phyloP scores from a whole-genome alignment of 2,888 invertebrate genomes.

The Perizoma flavofasciatum region DNA sequence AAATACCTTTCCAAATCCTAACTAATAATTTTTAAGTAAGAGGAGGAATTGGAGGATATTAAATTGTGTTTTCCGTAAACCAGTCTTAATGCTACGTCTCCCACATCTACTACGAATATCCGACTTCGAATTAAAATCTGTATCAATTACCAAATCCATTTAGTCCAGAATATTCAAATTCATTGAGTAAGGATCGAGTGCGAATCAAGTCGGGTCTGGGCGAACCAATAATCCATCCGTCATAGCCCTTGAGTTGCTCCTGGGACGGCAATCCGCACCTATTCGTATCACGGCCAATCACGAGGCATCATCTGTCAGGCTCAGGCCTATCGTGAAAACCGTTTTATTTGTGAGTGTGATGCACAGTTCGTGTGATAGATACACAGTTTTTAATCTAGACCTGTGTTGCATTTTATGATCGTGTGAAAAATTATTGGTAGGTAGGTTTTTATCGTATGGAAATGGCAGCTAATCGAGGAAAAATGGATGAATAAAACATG shows the following conservation, averaged over 20 bases:
- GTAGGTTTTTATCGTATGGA: too few relatives aligned
- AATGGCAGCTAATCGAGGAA: too few relatives aligned
- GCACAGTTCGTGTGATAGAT: too few relatives aligned
- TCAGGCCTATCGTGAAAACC: constrained; percentile 1
- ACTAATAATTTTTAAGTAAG: too few relatives aligned
- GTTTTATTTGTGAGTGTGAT: neutral
- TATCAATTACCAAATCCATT: constrained; percentile 26
- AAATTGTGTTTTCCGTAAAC: too few relatives aligned
- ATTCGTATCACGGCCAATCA: constrained; percentile 1
- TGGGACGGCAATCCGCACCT: constrained; percentile 23
- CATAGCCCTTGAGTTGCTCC: constrained; percentile 26
- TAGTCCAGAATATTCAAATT: constrained; percentile 31
- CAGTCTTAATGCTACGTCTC: too few relatives aligned
- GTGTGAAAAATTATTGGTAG: too few relatives aligned
- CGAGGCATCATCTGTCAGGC: constrained; percentile 3
- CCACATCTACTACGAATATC: neutral
- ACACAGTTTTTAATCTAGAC: too few relatives aligned
- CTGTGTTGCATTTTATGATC: too few relatives aligned
- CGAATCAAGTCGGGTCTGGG: constrained; percentile 24
- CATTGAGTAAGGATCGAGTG: constrained; percentile 34
- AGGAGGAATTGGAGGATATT: too few relatives aligned
- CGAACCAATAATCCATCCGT: constrained; percentile 34
- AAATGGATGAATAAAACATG: too few relatives aligned
- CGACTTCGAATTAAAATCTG: constrained; percentile 20
- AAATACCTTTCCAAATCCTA: too few relatives aligned